Percentiles rank a stretch among this genome's conserved stretches.
phyloP scores from a whole-genome alignment of 2,797 vertebrate genomes.

The Babyrousa celebensis region DNA sequence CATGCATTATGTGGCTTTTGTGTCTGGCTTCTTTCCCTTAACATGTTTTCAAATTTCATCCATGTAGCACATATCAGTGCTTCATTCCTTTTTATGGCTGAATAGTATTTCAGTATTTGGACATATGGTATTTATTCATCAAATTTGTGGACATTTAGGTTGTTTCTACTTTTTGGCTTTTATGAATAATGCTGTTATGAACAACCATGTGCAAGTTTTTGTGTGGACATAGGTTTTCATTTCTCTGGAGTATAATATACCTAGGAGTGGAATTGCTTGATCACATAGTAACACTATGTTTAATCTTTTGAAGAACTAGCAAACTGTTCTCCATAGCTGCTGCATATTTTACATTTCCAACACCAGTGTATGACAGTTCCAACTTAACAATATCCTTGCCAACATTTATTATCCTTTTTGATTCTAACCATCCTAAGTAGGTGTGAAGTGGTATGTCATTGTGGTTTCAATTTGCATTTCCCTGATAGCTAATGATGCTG shows the following conservation, averaged over 20 bases:
- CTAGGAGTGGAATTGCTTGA: background rate
- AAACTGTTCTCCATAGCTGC: background rate
- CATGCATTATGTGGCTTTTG: background rate
- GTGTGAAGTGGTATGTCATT: background rate
- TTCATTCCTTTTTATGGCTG: background rate
- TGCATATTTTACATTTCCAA: background rate
- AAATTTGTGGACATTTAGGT: background rate
- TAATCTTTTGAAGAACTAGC: slow-evolving; percentile 5
- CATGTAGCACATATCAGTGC: background rate
- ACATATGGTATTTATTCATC: background rate
- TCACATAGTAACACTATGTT: background rate
- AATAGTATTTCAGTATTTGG: background rate
- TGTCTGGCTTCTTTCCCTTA: background rate
- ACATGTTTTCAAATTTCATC: slow-evolving; percentile 13
- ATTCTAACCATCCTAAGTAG: background rate
- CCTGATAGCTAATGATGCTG: background rate
- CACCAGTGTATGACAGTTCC: background rate
- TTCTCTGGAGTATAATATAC: background rate
- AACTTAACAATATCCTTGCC: background rate
- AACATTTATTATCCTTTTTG: background rate
- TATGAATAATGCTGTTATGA: background rate
- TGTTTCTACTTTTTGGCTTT: background rate
- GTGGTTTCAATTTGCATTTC: slow-evolving; percentile 40
- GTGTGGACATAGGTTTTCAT: background rate
- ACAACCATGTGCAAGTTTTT: slow-evolving; percentile 22